A percentile compares a stretch with the other conserved stretches of the same genome.
Conservation (phyloP, 1,140 invertebrate genomes). For the Frieseomelitta varia region DNA sequence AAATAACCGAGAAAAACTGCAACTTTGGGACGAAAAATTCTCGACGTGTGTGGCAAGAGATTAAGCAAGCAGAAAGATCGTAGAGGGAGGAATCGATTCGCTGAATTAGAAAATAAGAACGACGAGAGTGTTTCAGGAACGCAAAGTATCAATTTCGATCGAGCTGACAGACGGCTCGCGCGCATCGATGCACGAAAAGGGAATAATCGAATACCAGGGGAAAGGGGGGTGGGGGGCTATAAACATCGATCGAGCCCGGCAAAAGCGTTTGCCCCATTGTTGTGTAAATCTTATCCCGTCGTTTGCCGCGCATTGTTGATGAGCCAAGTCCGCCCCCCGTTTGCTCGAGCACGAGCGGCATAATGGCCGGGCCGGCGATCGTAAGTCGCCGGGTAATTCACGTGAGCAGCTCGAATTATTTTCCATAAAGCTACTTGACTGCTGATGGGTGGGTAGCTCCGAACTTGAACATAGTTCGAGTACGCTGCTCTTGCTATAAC, state of each 20-base stretch:
- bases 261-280: neutral
- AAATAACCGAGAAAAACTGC: too few relatives aligned
- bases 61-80: too few relatives aligned
- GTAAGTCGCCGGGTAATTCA: constrained; percentile 19
- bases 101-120: constrained; percentile 3
- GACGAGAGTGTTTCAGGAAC: neutral
- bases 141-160: neutral
- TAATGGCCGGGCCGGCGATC: neutral
- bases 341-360: too few relatives aligned
- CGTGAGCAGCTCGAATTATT: constrained; percentile 32
- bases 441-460: neutral
- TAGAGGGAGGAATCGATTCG: neutral
- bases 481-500: constrained; percentile 15
- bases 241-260: neutral
- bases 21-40: too few relatives aligned
- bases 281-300: neutral
- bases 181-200: neutral
- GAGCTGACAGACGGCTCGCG: neutral
- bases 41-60: too few relatives aligned
- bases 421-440: constrained; percentile 48
- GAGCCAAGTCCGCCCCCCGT: neutral
- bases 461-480: constrained; percentile 36
- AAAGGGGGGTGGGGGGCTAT: neutral
- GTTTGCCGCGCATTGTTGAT: neutral
- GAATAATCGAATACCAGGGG: constrained; percentile 23